Conservation (phyloP, 2,888 invertebrate genomes). For the Microplitis deprimator region DNA sequence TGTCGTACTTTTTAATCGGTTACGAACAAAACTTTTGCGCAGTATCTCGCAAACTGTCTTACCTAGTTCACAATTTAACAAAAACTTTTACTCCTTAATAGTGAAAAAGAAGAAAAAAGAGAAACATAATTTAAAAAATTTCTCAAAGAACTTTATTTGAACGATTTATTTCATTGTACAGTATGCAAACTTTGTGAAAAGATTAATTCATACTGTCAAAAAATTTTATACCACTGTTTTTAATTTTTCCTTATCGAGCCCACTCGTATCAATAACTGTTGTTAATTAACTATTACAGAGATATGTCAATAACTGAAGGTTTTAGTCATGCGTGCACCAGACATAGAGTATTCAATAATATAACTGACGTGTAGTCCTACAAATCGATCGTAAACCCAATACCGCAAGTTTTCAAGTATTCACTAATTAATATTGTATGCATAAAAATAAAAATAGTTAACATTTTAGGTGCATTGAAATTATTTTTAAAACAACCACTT, state of each 20-base stretch:
- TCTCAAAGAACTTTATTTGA: not conserved
- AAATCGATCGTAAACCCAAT: not conserved
- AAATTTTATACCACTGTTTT: no score
- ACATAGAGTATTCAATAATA: conserved; percentile 10
- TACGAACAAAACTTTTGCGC: not conserved
- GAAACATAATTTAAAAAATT: not conserved
- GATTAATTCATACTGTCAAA: no score
- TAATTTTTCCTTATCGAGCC: no score
- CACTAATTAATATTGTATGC: not conserved
- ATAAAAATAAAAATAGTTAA: no score
- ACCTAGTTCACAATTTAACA: not conserved
- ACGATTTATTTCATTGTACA: no score
- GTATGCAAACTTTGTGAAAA: no score
- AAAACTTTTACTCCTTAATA: not conserved
- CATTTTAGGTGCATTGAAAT: no score
- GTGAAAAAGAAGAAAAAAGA: not conserved
- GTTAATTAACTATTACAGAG: not conserved
- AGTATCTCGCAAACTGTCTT: not conserved
- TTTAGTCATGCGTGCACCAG: conserved; percentile 15
- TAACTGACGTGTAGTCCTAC: conserved; percentile 4
- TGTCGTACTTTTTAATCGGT: conserved; percentile 2
- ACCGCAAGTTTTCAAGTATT: not conserved
- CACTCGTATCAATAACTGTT: not conserved
- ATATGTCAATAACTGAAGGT: conserved; percentile 9
- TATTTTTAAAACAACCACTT: no score